Evolutionary conservation across 2,888 invertebrate genomes (phyloP), one percentile per base, ranked within the genome.

Genomic region (Ommatoiulus sabulosus): DNA sequence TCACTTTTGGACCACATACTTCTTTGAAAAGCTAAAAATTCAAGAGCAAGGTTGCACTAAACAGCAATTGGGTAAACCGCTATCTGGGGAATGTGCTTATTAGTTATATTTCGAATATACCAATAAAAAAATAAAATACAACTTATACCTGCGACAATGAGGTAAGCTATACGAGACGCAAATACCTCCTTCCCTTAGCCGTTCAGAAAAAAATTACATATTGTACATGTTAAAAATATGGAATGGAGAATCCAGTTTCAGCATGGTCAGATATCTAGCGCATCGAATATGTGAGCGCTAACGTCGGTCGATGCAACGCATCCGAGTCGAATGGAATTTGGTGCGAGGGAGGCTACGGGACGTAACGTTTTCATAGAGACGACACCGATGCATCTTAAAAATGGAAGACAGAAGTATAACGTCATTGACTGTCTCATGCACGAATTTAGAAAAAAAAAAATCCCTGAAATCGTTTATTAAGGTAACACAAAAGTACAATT

Each of bases 91-190:
- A 35, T 35, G 35, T 35, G 35, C 35, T 35, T 35, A 35, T 35
- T 35, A 35, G 35, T 35, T 35, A 35, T 35, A 35, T 35, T 35
- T 35, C 2, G 35, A 35, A 35, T 35, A 35, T 35, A 35, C 35
- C 35, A 35, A 35, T 24, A 72, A 24, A 72, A 72, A 72, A 72
- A 72, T 72, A 72, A 72, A 72, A 72, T 24, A 72, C 72, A 24
- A 24, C 72, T 72, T 20, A 24, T 63, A 63, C n/a, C 63, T 63
- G 63, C 63, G 20, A 63, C 15, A 8, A 10, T 24, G 72, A 6
- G 7, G 72, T 20, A 20, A 10, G 24, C 24, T 20, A 24, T 24
- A 72, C 24, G 24, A 24, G 24, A 24, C 7, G 24, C 24, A 72
- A 24, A 24, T 72, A 72, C 72, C 72, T 24, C 24, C 24, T 15